Conservation (phyloP, 2,113 vertebrate species). For the Seriola aureovittata region DNA sequence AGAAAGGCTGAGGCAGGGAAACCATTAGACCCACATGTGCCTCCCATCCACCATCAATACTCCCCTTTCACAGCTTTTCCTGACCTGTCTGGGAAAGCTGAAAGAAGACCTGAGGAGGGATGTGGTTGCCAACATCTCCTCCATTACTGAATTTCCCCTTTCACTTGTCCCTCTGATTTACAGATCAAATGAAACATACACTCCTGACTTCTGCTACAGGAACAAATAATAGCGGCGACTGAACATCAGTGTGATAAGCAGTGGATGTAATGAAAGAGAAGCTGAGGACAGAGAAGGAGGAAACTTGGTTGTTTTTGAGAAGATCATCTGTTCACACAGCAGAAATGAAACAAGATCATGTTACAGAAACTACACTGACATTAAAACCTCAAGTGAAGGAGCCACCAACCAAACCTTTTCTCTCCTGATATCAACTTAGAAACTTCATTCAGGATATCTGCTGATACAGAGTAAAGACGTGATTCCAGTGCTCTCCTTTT, state of each 20-base stretch:
- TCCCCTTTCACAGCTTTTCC: background rate
- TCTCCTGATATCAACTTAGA: background rate
- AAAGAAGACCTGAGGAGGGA: constrained; percentile 2
- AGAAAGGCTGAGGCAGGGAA: constrained; percentile 79
- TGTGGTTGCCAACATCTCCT: background rate
- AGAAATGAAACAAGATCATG: background rate
- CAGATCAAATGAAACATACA: constrained; percentile 8
- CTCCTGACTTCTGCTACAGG: background rate
- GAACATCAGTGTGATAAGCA: background rate
- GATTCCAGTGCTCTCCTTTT: background rate
- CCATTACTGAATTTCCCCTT: background rate
- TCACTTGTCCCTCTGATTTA: constrained; percentile 12
- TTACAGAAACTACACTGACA: background rate
- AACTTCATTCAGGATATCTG: background rate
- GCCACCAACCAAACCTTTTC: background rate
- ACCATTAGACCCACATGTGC: constrained; percentile 70
- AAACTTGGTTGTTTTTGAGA: background rate
- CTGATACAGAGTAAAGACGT: background rate
- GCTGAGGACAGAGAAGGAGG: background rate
- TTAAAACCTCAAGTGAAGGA: background rate
- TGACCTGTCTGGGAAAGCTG: background rate
- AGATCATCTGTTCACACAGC: background rate
- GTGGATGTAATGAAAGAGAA: background rate
- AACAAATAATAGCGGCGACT: background rate
- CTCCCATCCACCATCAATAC: constrained; percentile 66